These are phyloP conservation scores for Cnemophilus loriae DNA, from an alignment of 2,113 vertebrate genomes.

Conservation along the genomic window DNA sequence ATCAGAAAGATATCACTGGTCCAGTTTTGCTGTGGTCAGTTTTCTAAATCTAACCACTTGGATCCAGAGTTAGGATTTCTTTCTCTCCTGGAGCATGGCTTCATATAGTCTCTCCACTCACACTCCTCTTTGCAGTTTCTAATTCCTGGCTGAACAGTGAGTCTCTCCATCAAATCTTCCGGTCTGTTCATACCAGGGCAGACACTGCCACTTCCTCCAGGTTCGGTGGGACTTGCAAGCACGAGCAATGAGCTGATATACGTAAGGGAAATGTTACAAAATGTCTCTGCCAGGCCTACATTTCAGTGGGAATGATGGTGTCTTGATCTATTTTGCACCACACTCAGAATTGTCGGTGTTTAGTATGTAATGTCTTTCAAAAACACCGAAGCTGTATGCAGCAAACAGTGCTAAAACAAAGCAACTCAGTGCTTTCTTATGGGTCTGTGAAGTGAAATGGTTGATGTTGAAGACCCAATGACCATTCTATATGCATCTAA, in stretches of 20 bases:
- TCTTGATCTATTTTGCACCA: background rate
- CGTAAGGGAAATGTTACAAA: background rate
- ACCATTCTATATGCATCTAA: background rate
- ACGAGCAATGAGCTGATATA: background rate
- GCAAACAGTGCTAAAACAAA: background rate
- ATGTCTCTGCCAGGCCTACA: background rate
- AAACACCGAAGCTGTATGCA: background rate
- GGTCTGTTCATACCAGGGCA: background rate
- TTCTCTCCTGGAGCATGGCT: background rate
- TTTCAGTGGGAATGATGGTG: background rate
- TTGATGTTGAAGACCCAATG: background rate
- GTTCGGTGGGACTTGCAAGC: background rate
- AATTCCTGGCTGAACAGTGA: background rate
- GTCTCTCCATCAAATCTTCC: background rate
- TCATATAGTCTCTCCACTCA: background rate
- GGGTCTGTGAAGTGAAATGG: background rate
- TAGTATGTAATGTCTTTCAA: background rate
- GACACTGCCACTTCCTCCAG: background rate
- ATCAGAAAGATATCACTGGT: background rate
- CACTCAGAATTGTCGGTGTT: background rate
- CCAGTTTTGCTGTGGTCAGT: background rate
- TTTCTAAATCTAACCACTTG: background rate
- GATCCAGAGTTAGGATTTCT: background rate
- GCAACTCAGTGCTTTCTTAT: background rate
- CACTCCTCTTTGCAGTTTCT: background rate